Evolutionary conservation across 1,140 invertebrate genomes (phyloP).

Genomic region (Orius insidiosus): DNA sequence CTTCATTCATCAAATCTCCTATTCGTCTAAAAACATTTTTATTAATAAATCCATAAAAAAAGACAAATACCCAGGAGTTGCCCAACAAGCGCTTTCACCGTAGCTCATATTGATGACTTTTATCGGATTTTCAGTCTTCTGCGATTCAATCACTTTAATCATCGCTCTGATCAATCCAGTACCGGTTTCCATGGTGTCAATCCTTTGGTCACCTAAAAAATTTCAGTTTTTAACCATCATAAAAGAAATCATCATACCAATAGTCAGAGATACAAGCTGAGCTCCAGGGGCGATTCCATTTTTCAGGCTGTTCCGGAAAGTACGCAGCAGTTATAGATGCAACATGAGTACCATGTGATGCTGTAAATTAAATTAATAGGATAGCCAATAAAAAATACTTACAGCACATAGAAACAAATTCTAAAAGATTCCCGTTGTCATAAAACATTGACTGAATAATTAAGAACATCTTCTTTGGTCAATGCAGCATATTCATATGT

Average conservation of each 20-base stretch:
- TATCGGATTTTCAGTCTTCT: conserved; percentile 31
- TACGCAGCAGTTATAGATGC: conserved; percentile 85
- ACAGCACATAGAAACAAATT: conserved; percentile 88
- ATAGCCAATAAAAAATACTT: conserved; percentile 29
- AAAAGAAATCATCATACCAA: conserved; percentile 34
- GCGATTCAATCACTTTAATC: conserved; percentile 59
- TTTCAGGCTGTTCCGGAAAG: conserved; percentile 74
- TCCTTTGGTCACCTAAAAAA: conserved; percentile 50
- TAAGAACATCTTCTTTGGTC: conserved; percentile 62
- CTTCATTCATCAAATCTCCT: conserved; percentile 65
- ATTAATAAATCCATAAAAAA: conserved; percentile 35
- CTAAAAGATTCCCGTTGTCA: conserved; percentile 76
- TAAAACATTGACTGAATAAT: conserved; percentile 85
- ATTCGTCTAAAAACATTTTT: neutral
- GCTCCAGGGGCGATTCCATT: conserved; percentile 95
- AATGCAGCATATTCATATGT: conserved; percentile 66
- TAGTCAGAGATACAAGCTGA: conserved; percentile 82
- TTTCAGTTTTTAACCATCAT: neutral
- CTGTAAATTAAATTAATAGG: conserved; percentile 30
- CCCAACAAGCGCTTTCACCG: conserved; percentile 84
- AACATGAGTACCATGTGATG: conserved; percentile 91
- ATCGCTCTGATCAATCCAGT: conserved; percentile 79
- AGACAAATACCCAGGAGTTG: too few relatives aligned
- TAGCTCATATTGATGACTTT: conserved; percentile 98
- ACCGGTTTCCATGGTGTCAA: conserved; percentile 92